Base-by-base conservation (phyloP, 2,113 vertebrate genomes). In the Elephantulus edwardii region DNA sequence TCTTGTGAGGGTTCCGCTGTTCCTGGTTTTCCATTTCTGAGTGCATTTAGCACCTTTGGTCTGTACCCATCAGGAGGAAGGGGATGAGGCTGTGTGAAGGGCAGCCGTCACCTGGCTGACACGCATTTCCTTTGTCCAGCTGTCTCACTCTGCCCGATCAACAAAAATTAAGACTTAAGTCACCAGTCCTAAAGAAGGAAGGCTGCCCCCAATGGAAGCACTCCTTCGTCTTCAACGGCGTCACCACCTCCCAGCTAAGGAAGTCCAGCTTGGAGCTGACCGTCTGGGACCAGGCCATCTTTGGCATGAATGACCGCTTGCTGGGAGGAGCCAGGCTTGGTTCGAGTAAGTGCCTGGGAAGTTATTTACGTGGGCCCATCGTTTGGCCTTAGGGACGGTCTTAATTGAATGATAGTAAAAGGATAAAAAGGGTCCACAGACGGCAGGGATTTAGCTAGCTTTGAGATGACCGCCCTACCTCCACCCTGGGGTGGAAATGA, bases 181-280 rank as follows among this genome's bases (percentile, higher is more conserved):
- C 98, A 5, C 97, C 97, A 3, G 96, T 97, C 0, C 26, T 97
- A 64, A 98, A 96, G 96, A 97, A 95, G 94, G 97, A 97, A 42
- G 54, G 92, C 16, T 96, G 88, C 62, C 97, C 97, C 8, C 97
- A 96, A 60, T 98, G 98, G 97, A 97, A 97, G 22, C 97, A 98
- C 80, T 96, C 98, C 89, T 97, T 98, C 28, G 91, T 97, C 50
- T 98, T 98, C 88, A 94, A 76, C 11, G 97, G 96, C 0, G 86
- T 98, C 0, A 96, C 66, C 40, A 38, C 88, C 13, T 93, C 93
- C 26, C 96, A 97, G 91, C 97, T 98, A 26, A 92, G 91, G 88
- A 95, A 95, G 2, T 96, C 98, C 1, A 96, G 94, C 74, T 83
- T 98, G 35, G 96, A 97, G 33, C 81, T 98, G 85, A 97, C 97